phyloP scores from a whole-genome alignment of 2,113 vertebrate species.

The Capra hircus region DNA sequence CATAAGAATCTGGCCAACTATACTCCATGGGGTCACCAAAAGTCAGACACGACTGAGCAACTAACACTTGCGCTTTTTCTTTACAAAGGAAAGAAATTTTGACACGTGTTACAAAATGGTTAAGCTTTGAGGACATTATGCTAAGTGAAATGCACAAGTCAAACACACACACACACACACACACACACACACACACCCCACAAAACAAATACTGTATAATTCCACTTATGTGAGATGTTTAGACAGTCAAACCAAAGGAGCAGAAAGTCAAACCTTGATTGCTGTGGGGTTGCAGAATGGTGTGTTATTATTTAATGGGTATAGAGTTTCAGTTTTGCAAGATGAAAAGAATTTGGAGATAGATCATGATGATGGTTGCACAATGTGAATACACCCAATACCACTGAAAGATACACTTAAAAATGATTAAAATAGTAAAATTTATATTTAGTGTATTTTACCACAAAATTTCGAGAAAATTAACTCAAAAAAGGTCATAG shows the following conservation, averaged over 20 bases:
- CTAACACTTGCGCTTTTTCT: not conserved
- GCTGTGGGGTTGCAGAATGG: too few relatives aligned
- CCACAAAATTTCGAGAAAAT: not conserved
- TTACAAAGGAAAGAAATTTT: not conserved
- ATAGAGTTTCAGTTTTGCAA: not conserved
- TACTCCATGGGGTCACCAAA: not conserved
- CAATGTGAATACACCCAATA: not conserved
- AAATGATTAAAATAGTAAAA: not conserved
- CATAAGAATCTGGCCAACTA: not conserved
- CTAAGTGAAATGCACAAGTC: not conserved
- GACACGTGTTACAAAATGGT: not conserved
- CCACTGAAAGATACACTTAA: not conserved
- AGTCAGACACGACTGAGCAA: not conserved
- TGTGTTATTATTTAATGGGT: not conserved
- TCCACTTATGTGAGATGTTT: not conserved
- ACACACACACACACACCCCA: rapidly evolving
- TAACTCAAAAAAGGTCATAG: not conserved
- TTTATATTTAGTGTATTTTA: not conserved
- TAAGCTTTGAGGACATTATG: not conserved
- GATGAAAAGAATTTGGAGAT: not conserved
- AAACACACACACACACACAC: not conserved
- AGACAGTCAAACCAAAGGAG: not conserved
- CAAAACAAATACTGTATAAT: not conserved
- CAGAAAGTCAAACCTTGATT: not conserved
- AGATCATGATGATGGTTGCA: too few relatives aligned